phyloP scores from a whole-genome alignment of 1,140 invertebrate species.

The Drosophila subpulchrella region DNA sequence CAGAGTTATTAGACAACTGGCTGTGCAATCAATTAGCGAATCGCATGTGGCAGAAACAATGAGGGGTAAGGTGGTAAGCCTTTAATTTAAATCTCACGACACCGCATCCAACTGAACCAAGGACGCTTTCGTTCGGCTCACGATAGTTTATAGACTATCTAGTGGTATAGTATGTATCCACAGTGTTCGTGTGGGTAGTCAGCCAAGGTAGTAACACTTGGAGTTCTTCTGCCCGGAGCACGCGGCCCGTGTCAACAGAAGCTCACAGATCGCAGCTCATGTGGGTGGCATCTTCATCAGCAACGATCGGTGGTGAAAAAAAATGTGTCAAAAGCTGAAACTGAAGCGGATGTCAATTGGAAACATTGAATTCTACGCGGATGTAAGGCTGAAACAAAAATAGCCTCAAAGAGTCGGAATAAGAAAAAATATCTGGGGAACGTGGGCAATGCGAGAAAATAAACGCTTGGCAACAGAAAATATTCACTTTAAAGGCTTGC shows the following conservation, averaged over 20 bases:
- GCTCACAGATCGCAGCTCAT: slow-evolving; percentile 12
- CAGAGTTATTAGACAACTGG: slow-evolving; percentile 74
- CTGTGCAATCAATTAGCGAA: slow-evolving; percentile 79
- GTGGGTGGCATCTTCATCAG: slow-evolving; percentile 51
- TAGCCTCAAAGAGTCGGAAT: slow-evolving; percentile 3
- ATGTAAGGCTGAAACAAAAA: slow-evolving; percentile 50
- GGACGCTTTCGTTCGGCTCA: slow-evolving; percentile 62
- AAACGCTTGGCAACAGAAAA: slow-evolving; percentile 24
- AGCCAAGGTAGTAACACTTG: slow-evolving; percentile 36
- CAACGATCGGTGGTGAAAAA: slow-evolving; percentile 14
- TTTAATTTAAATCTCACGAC: slow-evolving; percentile 80
- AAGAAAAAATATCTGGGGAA: slow-evolving; percentile 8
- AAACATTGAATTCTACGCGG: slow-evolving; percentile 57
- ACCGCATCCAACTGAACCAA: slow-evolving; percentile 39
- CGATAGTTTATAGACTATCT: slow-evolving; percentile 16
- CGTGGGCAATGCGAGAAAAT: slow-evolving; percentile 12
- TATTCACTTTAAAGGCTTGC: not conserved
- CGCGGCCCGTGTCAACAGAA: slow-evolving; percentile 56
- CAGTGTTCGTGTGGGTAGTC: slow-evolving; percentile 51
- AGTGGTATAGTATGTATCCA: not conserved
- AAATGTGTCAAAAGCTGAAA: slow-evolving; percentile 80
- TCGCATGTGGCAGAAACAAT: slow-evolving; percentile 56
- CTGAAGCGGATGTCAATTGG: slow-evolving; percentile 78
- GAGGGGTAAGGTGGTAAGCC: slow-evolving; percentile 36
- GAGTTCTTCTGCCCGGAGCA: slow-evolving; percentile 36